Percentiles rank a stretch among this genome's conserved stretches.
phyloP scores from a whole-genome alignment of 2,888 invertebrate species.

The Nipponacmea schrenckii region DNA sequence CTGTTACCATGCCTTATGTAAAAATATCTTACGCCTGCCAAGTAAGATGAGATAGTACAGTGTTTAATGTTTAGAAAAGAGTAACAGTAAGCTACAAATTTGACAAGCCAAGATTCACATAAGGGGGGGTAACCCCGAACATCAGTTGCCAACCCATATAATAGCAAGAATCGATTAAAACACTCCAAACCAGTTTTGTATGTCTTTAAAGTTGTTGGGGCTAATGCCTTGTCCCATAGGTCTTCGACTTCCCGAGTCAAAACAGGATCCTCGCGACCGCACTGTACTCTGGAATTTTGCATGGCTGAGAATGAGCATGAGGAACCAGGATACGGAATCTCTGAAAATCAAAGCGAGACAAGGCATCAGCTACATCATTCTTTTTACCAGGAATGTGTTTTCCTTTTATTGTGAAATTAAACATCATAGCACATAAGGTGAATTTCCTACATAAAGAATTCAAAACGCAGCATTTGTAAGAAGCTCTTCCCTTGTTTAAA shows the following conservation, averaged over 20 bases:
- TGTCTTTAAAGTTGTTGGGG: background rate
- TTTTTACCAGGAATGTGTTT: slow-evolving; percentile 17
- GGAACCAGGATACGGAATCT: background rate
- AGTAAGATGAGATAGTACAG: background rate
- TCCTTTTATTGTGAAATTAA: slow-evolving; percentile 16
- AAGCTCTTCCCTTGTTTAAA: slow-evolving; percentile 25
- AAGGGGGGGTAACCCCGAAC: background rate
- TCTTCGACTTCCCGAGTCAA: background rate
- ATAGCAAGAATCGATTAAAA: background rate
- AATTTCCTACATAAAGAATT: slow-evolving; percentile 13
- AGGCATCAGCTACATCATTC: slow-evolving; percentile 6
- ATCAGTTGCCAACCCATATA: background rate
- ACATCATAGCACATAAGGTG: slow-evolving; percentile 2
- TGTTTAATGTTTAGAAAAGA: background rate
- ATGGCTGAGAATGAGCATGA: background rate
- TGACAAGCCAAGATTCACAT: background rate
- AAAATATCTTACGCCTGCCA: background rate
- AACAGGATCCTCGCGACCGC: background rate
- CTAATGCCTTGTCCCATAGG: background rate
- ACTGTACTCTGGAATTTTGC: background rate
- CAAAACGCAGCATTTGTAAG: no score
- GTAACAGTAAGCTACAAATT: background rate
- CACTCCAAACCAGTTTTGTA: background rate
- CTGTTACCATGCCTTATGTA: background rate
- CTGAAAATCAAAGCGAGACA: background rate